Evolutionary conservation across 2,888 invertebrate species (phyloP), one percentile per base, ranked within the genome.

Genomic region (Platerodrilus igneus): DNA sequence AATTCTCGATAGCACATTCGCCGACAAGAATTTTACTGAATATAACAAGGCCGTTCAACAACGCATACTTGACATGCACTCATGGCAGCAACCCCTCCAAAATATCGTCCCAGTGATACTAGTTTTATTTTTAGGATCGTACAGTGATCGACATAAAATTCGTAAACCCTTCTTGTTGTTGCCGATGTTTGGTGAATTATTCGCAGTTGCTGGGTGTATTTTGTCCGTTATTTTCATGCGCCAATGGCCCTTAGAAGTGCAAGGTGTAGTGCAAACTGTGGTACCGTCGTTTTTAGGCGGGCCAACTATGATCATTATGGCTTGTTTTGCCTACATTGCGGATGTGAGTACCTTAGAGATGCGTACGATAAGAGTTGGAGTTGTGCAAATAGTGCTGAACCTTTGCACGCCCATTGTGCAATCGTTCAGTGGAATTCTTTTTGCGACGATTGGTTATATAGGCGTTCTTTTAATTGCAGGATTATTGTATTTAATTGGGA

Each of bases 341-440:
- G 68, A 68, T 49, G 60, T 67, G 2, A 68, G 79, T 22, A 68
- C 75, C 1, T 38, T 74, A 13, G 76, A 78, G 51, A 71, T 75
- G 47, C 68, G 80, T 15, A 81, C 80, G 1, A 70, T 80, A 29
- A 67, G 80, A 53, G 70, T 80, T 27, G 81, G 79, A 8, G 56
- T 78, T n/a, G 70, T 78, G 8, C 66, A 67, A 47, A 64, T 66
- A 16, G 56, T 63, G 3, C 48, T 65, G 3, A 63, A 59, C 22
- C 44, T 59, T 19, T 56, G 53, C 22, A 43, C 50, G 2, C 61
- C 64, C 1, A 43, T 59, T 2, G 56, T 54, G 3, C 62, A 62
- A 34, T 50, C 57, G 5, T 52, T 66, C 9, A 62, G 63, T 42
- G 67, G 60, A 8, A 45, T 58, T 14, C 39, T 66, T 6, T 66